phyloP scores from a whole-genome alignment of 2,888 invertebrate species.

The Neoaliturus tenellus region DNA sequence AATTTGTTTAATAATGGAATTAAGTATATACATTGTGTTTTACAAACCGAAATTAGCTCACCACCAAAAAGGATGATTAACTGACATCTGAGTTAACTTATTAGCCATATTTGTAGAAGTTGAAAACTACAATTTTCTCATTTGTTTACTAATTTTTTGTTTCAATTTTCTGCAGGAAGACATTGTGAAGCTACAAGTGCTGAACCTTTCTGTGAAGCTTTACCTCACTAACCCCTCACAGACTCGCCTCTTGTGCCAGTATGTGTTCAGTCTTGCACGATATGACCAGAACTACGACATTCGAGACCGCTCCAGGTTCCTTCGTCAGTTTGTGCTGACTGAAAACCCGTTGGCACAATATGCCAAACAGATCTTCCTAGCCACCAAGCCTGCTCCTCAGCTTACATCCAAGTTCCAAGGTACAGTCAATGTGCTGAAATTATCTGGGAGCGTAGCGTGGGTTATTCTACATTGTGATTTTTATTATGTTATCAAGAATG shows the following conservation, averaged over 20 bases:
- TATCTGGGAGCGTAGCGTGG: too few species aligned
- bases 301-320: constrained; percentile 93
- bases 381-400: constrained; percentile 95
- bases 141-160: constrained; percentile 56
- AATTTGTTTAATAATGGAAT: too few species aligned
- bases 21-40: too few species aligned
- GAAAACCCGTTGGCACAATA: constrained; percentile 78
- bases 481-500: too few species aligned
- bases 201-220: constrained; percentile 96
- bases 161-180: constrained; percentile 81
- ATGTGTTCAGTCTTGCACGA: constrained; percentile 95
- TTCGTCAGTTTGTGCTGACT: constrained; percentile 88
- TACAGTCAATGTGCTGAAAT: too few species aligned
- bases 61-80: too few species aligned
- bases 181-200: constrained; percentile 95
- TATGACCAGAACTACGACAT: constrained; percentile 99
- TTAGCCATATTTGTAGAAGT: too few species aligned
- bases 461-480: neutral
- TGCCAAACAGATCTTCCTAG: constrained; percentile 90
- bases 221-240: constrained; percentile 92
- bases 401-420: constrained; percentile 90
- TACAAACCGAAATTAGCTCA: too few species aligned
- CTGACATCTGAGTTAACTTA: too few species aligned
- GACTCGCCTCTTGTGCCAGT: constrained; percentile 91
- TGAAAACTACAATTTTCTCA: too few species aligned